phyloP scores from a whole-genome alignment of 2,113 vertebrate genomes.

The Smithornis capensis region DNA sequence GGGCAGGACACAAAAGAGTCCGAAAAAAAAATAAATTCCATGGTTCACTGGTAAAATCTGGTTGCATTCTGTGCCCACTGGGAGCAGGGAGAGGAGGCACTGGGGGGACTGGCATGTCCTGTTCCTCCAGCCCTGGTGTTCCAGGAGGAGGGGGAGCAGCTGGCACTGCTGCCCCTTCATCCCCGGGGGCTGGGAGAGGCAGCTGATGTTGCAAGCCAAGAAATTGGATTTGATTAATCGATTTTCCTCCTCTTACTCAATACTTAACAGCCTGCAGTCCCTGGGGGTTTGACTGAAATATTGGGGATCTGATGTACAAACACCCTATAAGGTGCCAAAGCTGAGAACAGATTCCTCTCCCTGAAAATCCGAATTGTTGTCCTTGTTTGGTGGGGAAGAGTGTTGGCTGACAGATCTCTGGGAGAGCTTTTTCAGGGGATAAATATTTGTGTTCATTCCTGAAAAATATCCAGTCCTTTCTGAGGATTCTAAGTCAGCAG shows the following conservation, averaged over 20 bases:
- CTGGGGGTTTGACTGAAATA: background rate
- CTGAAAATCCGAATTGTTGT: background rate
- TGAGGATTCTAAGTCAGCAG: background rate
- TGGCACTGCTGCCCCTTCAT: background rate
- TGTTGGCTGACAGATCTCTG: background rate
- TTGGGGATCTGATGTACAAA: background rate
- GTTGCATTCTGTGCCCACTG: conserved; percentile 29
- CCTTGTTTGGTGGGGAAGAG: background rate
- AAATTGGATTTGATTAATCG: conserved; percentile 20
- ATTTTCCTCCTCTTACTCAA: background rate
- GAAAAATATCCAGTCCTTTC: background rate
- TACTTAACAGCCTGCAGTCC: background rate
- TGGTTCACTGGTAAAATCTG: background rate
- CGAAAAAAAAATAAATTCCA: background rate
- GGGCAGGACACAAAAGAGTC: conserved; percentile 59
- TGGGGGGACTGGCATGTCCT: background rate
- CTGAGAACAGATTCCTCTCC: background rate
- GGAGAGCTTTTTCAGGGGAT: background rate
- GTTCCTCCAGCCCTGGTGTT: background rate
- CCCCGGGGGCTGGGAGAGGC: background rate
- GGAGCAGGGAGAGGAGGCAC: background rate
- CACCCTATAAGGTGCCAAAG: background rate
- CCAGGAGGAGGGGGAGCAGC: background rate
- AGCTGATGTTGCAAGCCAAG: conserved; percentile 43
- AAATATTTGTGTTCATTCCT: background rate